Evolutionary conservation across 2,888 invertebrate genomes (phyloP).

Genomic region (Callinectes sapidus): DNA sequence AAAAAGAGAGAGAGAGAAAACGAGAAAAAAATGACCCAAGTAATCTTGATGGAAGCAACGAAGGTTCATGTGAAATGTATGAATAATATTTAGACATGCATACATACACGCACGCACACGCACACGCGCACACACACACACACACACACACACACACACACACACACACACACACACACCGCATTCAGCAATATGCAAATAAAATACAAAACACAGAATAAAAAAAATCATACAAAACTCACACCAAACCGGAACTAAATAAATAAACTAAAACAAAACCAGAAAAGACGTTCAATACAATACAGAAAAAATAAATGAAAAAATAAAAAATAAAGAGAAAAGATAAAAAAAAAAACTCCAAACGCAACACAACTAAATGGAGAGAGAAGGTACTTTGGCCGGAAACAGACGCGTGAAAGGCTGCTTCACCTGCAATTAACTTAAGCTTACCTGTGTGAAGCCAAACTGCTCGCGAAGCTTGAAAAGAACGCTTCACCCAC

Average conservation of each 20-base stretch:
- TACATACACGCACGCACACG: background rate
- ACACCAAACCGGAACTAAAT: background rate
- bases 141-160: constrained; percentile 1
- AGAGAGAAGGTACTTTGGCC: background rate
- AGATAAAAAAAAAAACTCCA: background rate
- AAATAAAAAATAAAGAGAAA: background rate
- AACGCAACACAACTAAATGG: background rate
- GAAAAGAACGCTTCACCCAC: background rate
- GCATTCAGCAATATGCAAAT: background rate
- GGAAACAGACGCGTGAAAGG: background rate
- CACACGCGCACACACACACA: background rate
- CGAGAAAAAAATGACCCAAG: too few relatives aligned
- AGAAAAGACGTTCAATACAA: too few relatives aligned
- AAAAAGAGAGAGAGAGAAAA: too few relatives aligned
- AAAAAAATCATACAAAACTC: background rate
- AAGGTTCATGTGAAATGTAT: too few relatives aligned
- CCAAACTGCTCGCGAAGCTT: background rate
- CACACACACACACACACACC: too few relatives aligned
- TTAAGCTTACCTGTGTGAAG: background rate
- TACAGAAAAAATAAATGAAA: background rate
- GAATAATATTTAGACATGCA: too few relatives aligned
- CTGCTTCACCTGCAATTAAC: background rate
- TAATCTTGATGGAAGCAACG: too few relatives aligned
- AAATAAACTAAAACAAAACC: background rate
- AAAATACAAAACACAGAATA: background rate